Conservation (phyloP, 2,888 invertebrate genomes). For the Ischnura elegans region DNA sequence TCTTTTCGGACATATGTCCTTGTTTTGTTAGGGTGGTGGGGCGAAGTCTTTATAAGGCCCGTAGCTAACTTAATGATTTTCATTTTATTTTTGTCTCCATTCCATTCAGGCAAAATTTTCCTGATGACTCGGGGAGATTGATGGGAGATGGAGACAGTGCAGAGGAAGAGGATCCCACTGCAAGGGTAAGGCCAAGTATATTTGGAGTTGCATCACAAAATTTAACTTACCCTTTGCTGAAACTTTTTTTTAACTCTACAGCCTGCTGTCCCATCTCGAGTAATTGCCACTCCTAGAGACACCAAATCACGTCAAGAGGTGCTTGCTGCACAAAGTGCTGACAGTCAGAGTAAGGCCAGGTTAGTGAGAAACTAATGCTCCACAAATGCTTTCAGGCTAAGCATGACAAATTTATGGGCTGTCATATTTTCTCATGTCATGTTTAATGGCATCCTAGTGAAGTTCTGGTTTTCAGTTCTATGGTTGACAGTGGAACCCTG, state of each 20-base stretch:
- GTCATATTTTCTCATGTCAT: neutral
- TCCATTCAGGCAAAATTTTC: constrained; percentile 25
- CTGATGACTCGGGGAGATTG: constrained; percentile 13
- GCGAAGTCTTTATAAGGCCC: too few species aligned
- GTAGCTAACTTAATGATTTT: neutral
- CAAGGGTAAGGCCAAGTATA: constrained; percentile 33
- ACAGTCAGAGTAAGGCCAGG: constrained; percentile 85
- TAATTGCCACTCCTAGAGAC: constrained; percentile 88
- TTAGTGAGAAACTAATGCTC: too few species aligned
- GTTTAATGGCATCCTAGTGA: too few species aligned
- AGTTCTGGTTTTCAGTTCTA: too few species aligned
- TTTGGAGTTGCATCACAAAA: neutral
- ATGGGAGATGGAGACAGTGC: constrained; percentile 35
- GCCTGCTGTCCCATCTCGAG: constrained; percentile 88
- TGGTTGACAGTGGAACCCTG: too few species aligned
- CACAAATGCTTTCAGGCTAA: neutral
- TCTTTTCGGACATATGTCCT: too few species aligned
- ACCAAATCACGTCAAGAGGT: constrained; percentile 91
- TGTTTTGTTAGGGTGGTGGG: too few species aligned
- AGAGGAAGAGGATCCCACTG: constrained; percentile 42
- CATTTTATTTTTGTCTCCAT: neutral
- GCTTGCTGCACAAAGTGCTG: constrained; percentile 89
- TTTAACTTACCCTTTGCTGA: neutral
- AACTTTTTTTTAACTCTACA: constrained; percentile 74
- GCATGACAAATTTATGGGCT: neutral